Base-by-base conservation (phyloP, 37 sponge, comb jelly and placozoan genomes). In the Mnemiopsis leidyi region DNA sequence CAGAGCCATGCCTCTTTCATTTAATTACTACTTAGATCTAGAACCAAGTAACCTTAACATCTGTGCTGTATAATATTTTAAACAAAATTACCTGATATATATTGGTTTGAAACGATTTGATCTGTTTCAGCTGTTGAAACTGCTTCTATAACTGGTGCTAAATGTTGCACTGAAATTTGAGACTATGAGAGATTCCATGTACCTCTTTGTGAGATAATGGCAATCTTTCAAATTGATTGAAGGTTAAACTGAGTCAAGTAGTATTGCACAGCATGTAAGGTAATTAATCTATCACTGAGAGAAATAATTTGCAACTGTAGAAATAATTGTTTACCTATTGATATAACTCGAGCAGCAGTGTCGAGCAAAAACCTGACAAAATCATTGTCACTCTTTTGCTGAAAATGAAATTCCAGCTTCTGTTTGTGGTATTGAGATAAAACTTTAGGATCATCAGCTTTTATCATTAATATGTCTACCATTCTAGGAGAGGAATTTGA, bases 301-400 rank as follows among this genome's bases (percentile, higher is more conserved):
- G n/a, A n/a, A n/a, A n/a, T n/a, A n/a, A n/a, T n/a, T n/a, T n/a
- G n/a, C n/a, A n/a, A n/a, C n/a, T n/a, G n/a, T n/a, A n/a, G n/a
- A n/a, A n/a, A 5, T 48, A 48, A 48, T 48, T 18, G 13, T 5
- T 48, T 48, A 48, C 90, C 90, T 85, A 85, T 85, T 23, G 90
- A 85, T n/a, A 85, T 85, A 37, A 85, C 90, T 25, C 90, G 9
- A 40, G 39, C 36, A 36, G 90, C 61, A 5, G 90, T 85, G 90
- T 85, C 90, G 28, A 85, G 90, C 16, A 85, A 37, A 39, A 85
- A 85, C 61, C 23, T 40, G 40, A 85, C 40, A 85, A 85, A 85
- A 40, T 85, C 90, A 85, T 85, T 85, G 61, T 85, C 90, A 40
- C 90, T 85, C 48, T 85, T 85, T 40, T 85, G 90, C 39, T 85